Evolutionary conservation across 2,888 invertebrate genomes (phyloP), one percentile per base, ranked within the genome.

Genomic region (Trachelus iudaicus): DNA sequence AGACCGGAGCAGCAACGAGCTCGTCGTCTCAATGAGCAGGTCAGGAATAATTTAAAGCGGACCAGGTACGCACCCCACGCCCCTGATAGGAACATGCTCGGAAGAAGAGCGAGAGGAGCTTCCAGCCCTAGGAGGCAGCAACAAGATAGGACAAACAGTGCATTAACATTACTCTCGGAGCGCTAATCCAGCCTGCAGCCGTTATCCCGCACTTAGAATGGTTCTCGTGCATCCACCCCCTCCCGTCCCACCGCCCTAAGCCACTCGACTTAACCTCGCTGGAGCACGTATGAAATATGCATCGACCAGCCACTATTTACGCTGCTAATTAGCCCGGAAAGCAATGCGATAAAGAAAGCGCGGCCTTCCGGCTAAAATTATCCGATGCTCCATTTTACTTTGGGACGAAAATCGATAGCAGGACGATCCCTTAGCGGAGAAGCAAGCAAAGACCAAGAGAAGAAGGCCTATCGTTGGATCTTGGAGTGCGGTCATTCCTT

Each of bases 151-250:
- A 73, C 35, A 34, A 34, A 13, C 73, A 81, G 76, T 79, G 85
- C 83, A 85, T 84, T 83, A 85, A 82, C 81, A 82, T 81, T 80
- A 83, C 84, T 86, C 82, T 83, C 79, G 71, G 79, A 76, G 77
- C 81, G 80, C 82, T 86, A 86, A 86, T 86, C 86, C 83, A 76
- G 80, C 82, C 82, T 86, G 85, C 83, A 76, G 80, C 82, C 81
- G 86, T 85, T 86, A 85, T 86, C 84, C 82, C 75, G 78, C 81
- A 85, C 85, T 86, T 84, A 3, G 73, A 73, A 35, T 34, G 34
- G 34, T 34, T 73, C n/a, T 11, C 71, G 71, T 9, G 12, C 12
- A n/a, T 2, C 30, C 71, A 11, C 71, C 30, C 3, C 34, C 9
- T 0, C 34, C 34, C 34, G 34, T 9, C 34, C 71, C 15, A 1